phyloP scores from a whole-genome alignment of 2,888 invertebrate genomes.

The Agrypnus murinus region DNA sequence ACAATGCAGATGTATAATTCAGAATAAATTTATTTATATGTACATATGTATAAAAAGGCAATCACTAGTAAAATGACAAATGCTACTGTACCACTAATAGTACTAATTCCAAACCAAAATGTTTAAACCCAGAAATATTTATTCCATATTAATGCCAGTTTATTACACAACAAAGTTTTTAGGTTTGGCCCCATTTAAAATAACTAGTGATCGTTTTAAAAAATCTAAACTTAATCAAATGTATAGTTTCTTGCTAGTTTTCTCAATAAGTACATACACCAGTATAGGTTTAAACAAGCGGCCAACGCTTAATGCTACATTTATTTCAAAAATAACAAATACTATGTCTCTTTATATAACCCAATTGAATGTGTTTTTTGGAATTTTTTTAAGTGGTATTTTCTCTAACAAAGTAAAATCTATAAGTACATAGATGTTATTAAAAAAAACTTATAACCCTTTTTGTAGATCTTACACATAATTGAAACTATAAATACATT shows the following conservation, averaged over 20 bases:
- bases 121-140: neutral
- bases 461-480: neutral
- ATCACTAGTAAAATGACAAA: no score
- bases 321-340: slow-evolving; percentile 6
- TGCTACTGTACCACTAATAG: no score
- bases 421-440: no score
- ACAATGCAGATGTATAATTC: no score
- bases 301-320: neutral
- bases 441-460: no score
- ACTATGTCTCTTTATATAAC: neutral
- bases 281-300: slow-evolving; percentile 3
- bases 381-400: slow-evolving; percentile 18
- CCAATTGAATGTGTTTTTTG: slow-evolving; percentile 9
- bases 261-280: neutral
- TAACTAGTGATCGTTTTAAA: neutral
- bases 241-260: neutral
- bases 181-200: slow-evolving; percentile 16
- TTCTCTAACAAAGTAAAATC: neutral
- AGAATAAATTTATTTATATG: no score
- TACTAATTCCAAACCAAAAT: no score
- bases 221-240: neutral
- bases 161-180: slow-evolving; percentile 1
- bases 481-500: neutral
- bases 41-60: no score
- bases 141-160: slow-evolving; percentile 15